phyloP scores from a whole-genome alignment of 2,797 vertebrate species.

The Acrossocheilus wenchowensis region DNA sequence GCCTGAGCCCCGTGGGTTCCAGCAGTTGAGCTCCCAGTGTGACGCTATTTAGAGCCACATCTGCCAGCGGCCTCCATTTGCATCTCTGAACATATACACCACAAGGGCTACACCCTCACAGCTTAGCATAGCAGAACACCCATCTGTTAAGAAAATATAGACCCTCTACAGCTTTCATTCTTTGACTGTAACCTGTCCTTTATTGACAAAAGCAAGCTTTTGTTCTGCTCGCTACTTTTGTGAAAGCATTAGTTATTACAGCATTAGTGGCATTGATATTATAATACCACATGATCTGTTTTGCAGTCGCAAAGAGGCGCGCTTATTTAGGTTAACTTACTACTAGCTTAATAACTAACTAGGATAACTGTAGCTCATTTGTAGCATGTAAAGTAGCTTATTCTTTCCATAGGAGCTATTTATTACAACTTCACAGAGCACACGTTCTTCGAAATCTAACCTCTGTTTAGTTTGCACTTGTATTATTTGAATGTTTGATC shows the following conservation, averaged over 20 bases:
- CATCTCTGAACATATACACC: constrained; percentile 65
- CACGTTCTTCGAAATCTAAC: background rate
- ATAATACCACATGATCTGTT: background rate
- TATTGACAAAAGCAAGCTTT: constrained; percentile 46
- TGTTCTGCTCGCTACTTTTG: constrained; percentile 3
- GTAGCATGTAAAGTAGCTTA: constrained; percentile 4
- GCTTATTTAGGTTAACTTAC: constrained; percentile 7
- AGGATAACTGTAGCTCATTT: constrained; percentile 21
- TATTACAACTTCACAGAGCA: background rate
- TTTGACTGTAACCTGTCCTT: constrained; percentile 46
- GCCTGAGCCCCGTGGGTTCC: constrained; percentile 64
- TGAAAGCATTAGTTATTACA: constrained; percentile 21
- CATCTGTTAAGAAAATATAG: constrained; percentile 66
- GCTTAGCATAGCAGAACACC: constrained; percentile 62
- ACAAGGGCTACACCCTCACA: constrained; percentile 65
- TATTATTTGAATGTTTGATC: constrained; percentile 4
- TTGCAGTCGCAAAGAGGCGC: background rate
- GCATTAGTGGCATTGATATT: constrained; percentile 18
- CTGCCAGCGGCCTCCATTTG: constrained; percentile 70
- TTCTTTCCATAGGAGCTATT: constrained; percentile 12
- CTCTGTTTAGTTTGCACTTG: background rate
- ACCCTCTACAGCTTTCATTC: constrained; percentile 61
- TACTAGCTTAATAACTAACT: constrained; percentile 15
- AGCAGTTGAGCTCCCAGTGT: constrained; percentile 65
- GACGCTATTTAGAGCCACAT: constrained; percentile 72